Percentiles rank a stretch among this genome's conserved stretches.
These are phyloP conservation scores for Prionailurus viverrinus DNA, from an alignment of 2,113 vertebrate species.

Conservation along the genomic window DNA sequence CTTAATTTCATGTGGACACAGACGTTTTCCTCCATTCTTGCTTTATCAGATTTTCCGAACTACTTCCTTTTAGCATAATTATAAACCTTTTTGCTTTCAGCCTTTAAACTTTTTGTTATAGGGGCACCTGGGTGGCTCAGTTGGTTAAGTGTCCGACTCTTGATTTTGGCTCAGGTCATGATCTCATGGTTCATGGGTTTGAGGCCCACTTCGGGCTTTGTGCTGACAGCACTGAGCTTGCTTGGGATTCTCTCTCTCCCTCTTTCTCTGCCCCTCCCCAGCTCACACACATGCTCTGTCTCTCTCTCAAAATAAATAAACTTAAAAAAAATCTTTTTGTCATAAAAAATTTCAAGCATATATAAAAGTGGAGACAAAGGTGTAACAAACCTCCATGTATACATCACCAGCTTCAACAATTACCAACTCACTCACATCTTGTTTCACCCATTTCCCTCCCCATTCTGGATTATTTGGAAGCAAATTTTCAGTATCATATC, in stretches of 20 bases:
- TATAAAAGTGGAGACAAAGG: neutral
- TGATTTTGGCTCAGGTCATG: too few relatives aligned
- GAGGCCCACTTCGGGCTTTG: too few relatives aligned
- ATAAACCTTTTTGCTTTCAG: neutral
- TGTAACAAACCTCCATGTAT: neutral
- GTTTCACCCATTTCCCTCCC: neutral
- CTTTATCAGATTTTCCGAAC: neutral
- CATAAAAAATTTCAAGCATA: conserved; percentile 30
- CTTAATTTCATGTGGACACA: neutral
- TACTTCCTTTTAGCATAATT: conserved; percentile 14
- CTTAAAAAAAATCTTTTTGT: neutral
- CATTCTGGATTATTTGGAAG: neutral
- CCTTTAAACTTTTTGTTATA: neutral
- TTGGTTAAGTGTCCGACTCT: too few relatives aligned
- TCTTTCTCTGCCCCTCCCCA: too few relatives aligned
- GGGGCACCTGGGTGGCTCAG: too few relatives aligned
- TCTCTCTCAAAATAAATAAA: too few relatives aligned
- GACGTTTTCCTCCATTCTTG: neutral
- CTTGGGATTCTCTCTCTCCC: too few relatives aligned
- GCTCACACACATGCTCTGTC: too few relatives aligned
- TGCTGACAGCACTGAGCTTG: too few relatives aligned
- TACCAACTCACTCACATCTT: neutral
- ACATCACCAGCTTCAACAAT: neutral
- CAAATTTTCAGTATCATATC: neutral
- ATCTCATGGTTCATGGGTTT: too few relatives aligned